Evolutionary conservation across 2,888 invertebrate genomes (phyloP), one percentile per base, ranked within the genome.

Genomic region (Chrysina gloriosa): DNA sequence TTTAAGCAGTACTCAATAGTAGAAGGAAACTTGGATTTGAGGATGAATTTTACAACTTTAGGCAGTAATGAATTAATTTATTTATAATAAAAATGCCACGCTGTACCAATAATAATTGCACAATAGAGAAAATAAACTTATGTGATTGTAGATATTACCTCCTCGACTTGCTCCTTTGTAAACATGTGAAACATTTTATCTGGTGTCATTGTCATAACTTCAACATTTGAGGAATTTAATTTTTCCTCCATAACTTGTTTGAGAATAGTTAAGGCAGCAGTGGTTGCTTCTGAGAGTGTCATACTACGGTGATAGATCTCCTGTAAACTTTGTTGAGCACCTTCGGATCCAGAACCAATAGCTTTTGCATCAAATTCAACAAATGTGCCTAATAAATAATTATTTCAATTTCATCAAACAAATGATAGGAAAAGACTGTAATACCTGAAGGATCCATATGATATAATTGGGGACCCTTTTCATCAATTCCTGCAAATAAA

Each of bases 211-310:
- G 95, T 95, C 83, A 96, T 96, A 73, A 98, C 95, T 85, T 99
- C 99, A 63, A 99, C 97, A 84, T 99, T 99, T 65, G 93, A 95
- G 69, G 96, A 94, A 70, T 94, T 98, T 1, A 99, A 85, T 83
- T 98, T 99, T 83, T 99, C 99, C 82, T 99, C 99, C 99, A 99
- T 99, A 0, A 99, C 98, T 85, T 99, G 98, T 83, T 99, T 99
- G 19, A 99, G 85, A 77, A 98, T 98, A 7, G 93, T 95, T 64
- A 99, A 85, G 0, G 97, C 93, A 9, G 94, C 86, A 79, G 95
- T 95, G 70, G 95, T 92, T 0, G 98, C 98, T 85, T 98, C 98
- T 72, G 91, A 90, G 58, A 99, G 83, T 0, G 94, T 95, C 94
- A 99, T 96, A 19, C 95, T 93, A 86, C 95, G 88, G 76, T 90